Conservation (phyloP, 2,888 invertebrate species). For the Thecophora atra region DNA sequence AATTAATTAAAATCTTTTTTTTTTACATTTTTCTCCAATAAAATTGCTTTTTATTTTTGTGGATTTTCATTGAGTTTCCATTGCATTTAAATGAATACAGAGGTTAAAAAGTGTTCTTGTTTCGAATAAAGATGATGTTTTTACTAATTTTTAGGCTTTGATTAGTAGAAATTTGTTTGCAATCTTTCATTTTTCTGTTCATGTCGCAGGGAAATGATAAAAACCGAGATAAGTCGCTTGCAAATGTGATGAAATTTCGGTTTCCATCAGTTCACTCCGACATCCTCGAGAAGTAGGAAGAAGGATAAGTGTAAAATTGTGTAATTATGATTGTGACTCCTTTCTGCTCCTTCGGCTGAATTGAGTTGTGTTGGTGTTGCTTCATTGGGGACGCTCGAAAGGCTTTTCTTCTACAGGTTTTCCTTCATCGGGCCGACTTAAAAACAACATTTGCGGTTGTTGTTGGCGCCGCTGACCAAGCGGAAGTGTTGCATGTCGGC, state of each 20-base stretch:
- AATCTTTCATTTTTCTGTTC: not conserved
- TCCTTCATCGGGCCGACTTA: constrained; percentile 28
- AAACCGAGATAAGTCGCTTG: not conserved
- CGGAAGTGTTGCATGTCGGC: constrained; percentile 69
- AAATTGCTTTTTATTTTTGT: constrained; percentile 37
- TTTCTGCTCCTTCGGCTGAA: constrained; percentile 25
- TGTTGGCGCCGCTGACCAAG: constrained; percentile 70
- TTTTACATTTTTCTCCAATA: constrained; percentile 36
- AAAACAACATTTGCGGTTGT: constrained; percentile 71
- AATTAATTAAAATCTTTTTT: constrained; percentile 43
- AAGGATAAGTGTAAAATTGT: not conserved
- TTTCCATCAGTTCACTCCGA: not conserved
- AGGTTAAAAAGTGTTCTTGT: constrained; percentile 5
- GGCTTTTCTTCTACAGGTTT: constrained; percentile 10
- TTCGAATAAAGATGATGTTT: constrained; percentile 44
- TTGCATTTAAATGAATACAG: constrained; percentile 28
- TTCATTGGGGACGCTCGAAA: too few species aligned
- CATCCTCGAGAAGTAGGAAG: not conserved
- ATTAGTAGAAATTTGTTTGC: not conserved
- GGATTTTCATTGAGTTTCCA: constrained; percentile 46
- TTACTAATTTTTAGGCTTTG: constrained; percentile 31
- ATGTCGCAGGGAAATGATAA: not conserved
- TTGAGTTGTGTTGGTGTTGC: not conserved
- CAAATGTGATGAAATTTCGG: not conserved
- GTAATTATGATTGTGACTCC: not conserved